phyloP scores from a whole-genome alignment of 2,888 invertebrate genomes.

The Diarsia dahlii region DNA sequence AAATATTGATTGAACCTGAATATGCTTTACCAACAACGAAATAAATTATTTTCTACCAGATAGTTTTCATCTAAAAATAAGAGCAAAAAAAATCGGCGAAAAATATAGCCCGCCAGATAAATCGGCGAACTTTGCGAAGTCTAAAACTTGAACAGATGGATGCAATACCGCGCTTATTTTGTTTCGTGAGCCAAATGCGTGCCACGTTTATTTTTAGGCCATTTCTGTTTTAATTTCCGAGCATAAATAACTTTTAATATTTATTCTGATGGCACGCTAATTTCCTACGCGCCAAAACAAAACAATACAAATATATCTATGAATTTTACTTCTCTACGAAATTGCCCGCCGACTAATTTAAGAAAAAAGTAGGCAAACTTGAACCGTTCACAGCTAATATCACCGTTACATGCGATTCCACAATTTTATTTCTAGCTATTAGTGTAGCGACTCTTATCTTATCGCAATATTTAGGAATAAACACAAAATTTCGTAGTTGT shows the following conservation, averaged over 20 bases:
- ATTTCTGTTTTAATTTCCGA: slow-evolving; percentile 45
- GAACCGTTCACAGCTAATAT: slow-evolving; percentile 86
- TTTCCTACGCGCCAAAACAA: slow-evolving; percentile 31
- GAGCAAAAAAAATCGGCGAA: slow-evolving; percentile 21
- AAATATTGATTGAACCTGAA: not conserved
- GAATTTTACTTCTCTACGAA: slow-evolving; percentile 76
- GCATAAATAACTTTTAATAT: slow-evolving; percentile 48
- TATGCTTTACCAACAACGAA: not conserved
- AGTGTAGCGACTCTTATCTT: slow-evolving; percentile 85
- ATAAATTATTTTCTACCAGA: not conserved
- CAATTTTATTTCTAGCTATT: slow-evolving; percentile 89
- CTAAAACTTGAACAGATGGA: slow-evolving; percentile 56
- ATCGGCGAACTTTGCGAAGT: slow-evolving; percentile 52
- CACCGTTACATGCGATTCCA: slow-evolving; percentile 89
- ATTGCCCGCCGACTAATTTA: slow-evolving; percentile 79
- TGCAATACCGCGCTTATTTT: slow-evolving; percentile 60
- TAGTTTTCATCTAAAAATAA: not conserved
- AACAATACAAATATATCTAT: slow-evolving; percentile 56
- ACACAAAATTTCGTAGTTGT: slow-evolving; percentile 83
- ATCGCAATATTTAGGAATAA: slow-evolving; percentile 86
- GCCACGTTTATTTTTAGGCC: slow-evolving; percentile 52
- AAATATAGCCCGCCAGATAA: slow-evolving; percentile 39
- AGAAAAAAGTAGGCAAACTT: slow-evolving; percentile 85
- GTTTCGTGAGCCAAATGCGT: slow-evolving; percentile 56
- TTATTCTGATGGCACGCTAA: slow-evolving; percentile 43